Conservation (phyloP, 1,140 invertebrate genomes). For the Trypoxylus dichotomus region DNA sequence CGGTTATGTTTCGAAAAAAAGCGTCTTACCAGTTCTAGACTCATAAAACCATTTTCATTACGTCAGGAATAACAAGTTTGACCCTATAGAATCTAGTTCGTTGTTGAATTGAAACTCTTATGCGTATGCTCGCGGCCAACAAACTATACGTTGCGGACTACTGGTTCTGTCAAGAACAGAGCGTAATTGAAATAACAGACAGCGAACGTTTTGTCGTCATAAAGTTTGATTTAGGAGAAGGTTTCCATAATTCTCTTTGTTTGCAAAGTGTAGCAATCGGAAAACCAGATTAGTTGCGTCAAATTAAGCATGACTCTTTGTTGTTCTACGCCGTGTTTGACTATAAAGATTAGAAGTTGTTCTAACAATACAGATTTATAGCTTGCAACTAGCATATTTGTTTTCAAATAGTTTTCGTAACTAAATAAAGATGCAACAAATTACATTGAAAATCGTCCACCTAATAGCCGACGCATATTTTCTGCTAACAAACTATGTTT, state of each 20-base stretch:
- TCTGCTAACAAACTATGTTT: too few species aligned
- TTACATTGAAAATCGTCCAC: too few species aligned
- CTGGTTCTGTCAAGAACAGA: conserved; percentile 20
- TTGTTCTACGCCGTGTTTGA: not conserved
- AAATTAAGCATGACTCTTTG: not conserved
- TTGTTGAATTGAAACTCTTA: conserved; percentile 17
- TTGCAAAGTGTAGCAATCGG: conserved; percentile 10
- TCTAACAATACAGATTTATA: too few species aligned
- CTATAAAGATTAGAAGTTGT: too few species aligned
- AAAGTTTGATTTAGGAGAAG: conserved; percentile 20
- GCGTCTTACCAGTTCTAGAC: conserved; percentile 17
- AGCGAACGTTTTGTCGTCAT: conserved; percentile 21
- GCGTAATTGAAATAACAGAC: conserved; percentile 23
- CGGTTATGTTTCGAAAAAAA: not conserved
- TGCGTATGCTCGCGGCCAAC: not conserved
- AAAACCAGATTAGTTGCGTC: conserved; percentile 1
- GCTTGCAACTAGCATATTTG: too few species aligned
- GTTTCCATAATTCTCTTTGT: conserved; percentile 18
- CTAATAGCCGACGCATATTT: too few species aligned
- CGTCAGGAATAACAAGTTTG: conserved; percentile 27
- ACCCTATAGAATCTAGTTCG: conserved; percentile 3
- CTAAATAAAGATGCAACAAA: too few species aligned
- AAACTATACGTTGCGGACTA: not conserved
- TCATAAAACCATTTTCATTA: conserved; percentile 29
- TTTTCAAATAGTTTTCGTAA: too few species aligned